Percentiles rank a stretch among this genome's conserved stretches.
These are phyloP conservation scores for Malurus melanocephalus DNA, from an alignment of 2,113 vertebrate genomes.

Conservation along the genomic window DNA sequence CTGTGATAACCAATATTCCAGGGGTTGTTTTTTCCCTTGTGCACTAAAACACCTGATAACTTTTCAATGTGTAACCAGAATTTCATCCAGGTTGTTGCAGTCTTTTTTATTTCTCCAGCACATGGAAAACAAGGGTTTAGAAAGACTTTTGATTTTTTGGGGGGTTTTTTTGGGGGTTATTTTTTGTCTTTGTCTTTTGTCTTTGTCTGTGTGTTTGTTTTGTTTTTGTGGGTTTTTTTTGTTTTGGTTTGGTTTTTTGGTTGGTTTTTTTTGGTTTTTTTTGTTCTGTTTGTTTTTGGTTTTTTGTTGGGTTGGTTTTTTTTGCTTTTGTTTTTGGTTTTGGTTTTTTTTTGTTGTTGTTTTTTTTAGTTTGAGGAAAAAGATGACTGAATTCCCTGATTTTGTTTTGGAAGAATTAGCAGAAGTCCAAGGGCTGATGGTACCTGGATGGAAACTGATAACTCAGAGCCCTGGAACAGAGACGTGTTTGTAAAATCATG, in stretches of 20 bases:
- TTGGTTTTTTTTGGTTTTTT: too few relatives aligned
- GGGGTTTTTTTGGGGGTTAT: too few relatives aligned
- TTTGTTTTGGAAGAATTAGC: background rate
- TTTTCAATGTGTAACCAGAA: background rate
- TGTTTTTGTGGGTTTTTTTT: too few relatives aligned
- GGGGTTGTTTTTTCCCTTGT: background rate
- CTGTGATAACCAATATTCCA: background rate
- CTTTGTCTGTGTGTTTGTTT: too few relatives aligned
- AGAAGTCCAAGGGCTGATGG: background rate
- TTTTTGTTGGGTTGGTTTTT: too few relatives aligned
- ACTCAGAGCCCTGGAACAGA: background rate
- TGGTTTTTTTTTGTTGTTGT: background rate
- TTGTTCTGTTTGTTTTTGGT: too few relatives aligned
- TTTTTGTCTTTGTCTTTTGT: too few relatives aligned
- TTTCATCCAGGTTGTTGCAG: background rate
- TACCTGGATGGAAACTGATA: background rate
- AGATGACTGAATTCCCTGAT: background rate
- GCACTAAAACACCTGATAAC: background rate
- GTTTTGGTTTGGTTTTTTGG: too few relatives aligned
- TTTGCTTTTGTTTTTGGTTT: too few relatives aligned
- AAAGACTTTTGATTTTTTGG: background rate
- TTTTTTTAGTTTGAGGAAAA: background rate
- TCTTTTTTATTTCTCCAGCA: background rate
- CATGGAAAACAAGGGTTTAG: background rate
- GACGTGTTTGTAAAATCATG: background rate